Percentiles rank a stretch among this genome's conserved stretches.
phyloP scores from a whole-genome alignment of 2,113 vertebrate species.

The Papio anubis region DNA sequence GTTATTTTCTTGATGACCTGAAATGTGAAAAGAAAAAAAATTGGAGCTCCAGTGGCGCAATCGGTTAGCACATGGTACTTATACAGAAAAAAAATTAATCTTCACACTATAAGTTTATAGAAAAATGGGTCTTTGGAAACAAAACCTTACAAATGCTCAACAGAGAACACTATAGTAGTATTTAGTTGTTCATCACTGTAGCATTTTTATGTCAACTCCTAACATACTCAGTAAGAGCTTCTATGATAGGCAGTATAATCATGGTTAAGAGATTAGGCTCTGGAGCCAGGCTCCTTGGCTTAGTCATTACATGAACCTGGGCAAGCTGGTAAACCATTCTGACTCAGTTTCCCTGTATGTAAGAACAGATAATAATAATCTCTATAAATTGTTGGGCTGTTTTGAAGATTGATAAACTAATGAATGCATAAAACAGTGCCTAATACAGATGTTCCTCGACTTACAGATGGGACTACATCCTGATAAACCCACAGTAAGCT shows the following conservation, averaged over 20 bases:
- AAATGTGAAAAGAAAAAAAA: conserved; percentile 70
- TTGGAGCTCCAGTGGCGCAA: no score
- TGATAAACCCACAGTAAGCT: not conserved
- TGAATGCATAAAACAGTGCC: not conserved
- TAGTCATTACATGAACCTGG: not conserved
- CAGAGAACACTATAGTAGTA: conserved; percentile 29
- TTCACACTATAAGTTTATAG: conserved; percentile 30
- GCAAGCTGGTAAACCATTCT: conserved; percentile 14
- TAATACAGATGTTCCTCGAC: not conserved
- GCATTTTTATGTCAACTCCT: conserved; percentile 35
- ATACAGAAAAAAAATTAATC: conserved; percentile 3
- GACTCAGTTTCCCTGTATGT: not conserved
- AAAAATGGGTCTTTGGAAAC: conserved; percentile 27
- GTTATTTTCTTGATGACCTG: conserved; percentile 99
- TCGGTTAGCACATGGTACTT: no score
- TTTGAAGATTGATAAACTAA: conserved; percentile 40
- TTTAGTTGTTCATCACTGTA: conserved; percentile 11
- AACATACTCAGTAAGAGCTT: not conserved
- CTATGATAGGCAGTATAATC: not conserved
- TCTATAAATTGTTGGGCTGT: not conserved
- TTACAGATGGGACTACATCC: not conserved
- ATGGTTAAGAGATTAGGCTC: not conserved
- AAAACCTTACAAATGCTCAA: conserved; percentile 54
- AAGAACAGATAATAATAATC: conserved; percentile 27
- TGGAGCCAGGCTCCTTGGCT: not conserved